phyloP scores from a whole-genome alignment of 1,140 invertebrate species.

The Lordiphosa collinella region DNA sequence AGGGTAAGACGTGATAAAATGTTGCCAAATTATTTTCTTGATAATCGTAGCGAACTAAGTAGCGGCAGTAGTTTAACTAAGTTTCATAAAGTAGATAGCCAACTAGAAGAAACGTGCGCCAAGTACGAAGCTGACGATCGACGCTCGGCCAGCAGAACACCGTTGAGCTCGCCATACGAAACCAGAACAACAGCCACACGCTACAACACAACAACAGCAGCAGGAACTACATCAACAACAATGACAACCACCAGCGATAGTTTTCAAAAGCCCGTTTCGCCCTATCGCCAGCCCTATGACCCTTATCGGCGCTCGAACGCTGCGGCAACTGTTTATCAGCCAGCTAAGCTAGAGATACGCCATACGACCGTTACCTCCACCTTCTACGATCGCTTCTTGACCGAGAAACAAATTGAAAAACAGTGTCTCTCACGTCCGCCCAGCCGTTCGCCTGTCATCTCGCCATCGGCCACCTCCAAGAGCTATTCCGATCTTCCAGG shows the following conservation, averaged over 20 bases:
- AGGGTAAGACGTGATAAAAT: slow-evolving; percentile 79
- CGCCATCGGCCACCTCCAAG: slow-evolving; percentile 57
- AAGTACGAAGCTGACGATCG: slow-evolving; percentile 68
- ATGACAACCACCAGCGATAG: slow-evolving; percentile 15
- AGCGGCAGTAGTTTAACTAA: slow-evolving; percentile 77
- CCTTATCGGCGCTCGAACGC: slow-evolving; percentile 29
- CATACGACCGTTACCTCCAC: slow-evolving; percentile 79
- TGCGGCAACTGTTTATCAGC: slow-evolving; percentile 58
- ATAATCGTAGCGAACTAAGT: slow-evolving; percentile 75
- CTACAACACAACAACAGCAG: slow-evolving; percentile 12
- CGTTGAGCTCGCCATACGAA: slow-evolving; percentile 65
- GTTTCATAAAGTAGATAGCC: slow-evolving; percentile 80
- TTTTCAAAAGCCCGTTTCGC: slow-evolving; percentile 55
- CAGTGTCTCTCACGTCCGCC: slow-evolving; percentile 50
- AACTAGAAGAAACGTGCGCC: slow-evolving; percentile 77
- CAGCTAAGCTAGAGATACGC: slow-evolving; percentile 72
- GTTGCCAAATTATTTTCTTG: slow-evolving; percentile 78
- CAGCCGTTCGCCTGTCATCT: slow-evolving; percentile 61
- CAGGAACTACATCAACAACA: slow-evolving; percentile 17
- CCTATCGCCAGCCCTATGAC: slow-evolving; percentile 63
- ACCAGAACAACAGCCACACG: slow-evolving; percentile 43
- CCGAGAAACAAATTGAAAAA: slow-evolving; percentile 73
- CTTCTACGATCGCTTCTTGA: slow-evolving; percentile 77
- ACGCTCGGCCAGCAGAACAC: slow-evolving; percentile 66
- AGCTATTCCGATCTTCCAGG: slow-evolving; percentile 53